A percentile compares a stretch with the other conserved stretches of the same genome.
Evolutionary conservation across 2,888 invertebrate genomes (phyloP).

Genomic region (Buathra laborator): DNA sequence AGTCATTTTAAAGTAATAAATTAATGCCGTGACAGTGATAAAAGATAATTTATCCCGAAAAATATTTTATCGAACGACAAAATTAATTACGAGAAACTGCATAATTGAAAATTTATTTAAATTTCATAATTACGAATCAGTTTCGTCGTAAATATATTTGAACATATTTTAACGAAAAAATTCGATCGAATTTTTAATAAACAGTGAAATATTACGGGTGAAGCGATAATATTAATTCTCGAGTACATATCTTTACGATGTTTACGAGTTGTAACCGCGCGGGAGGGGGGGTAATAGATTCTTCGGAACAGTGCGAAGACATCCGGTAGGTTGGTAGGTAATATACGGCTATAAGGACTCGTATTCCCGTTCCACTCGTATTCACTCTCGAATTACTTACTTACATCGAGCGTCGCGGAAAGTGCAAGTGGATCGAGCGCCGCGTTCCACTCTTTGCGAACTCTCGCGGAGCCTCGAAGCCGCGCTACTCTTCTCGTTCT

Average conservation of each 20-base stretch:
- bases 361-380: conserved; percentile 49
- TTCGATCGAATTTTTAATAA: neutral
- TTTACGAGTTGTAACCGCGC: neutral
- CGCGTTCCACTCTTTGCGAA: conserved; percentile 17
- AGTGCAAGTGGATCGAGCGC: conserved; percentile 64
- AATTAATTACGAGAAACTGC: too few relatives aligned
- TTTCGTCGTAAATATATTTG: too few relatives aligned
- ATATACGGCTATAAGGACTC: conserved; percentile 40
- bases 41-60: too few relatives aligned
- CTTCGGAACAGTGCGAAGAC: conserved; percentile 35
- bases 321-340: conserved; percentile 22
- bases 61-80: too few relatives aligned
- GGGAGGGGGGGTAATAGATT: conserved; percentile 24
- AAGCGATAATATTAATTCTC: conserved; percentile 1
- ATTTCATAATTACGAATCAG: too few relatives aligned
- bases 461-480: neutral
- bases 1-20: too few relatives aligned
- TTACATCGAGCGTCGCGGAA: conserved; percentile 52
- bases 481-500: conserved; percentile 32
- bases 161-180: too few relatives aligned
- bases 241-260: conserved; percentile 15
- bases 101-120: too few relatives aligned
- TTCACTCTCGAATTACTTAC: conserved; percentile 48
- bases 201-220: neutral
- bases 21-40: too few relatives aligned